Conservation (phyloP, 2,113 vertebrate species). For the Meriones unguiculatus region DNA sequence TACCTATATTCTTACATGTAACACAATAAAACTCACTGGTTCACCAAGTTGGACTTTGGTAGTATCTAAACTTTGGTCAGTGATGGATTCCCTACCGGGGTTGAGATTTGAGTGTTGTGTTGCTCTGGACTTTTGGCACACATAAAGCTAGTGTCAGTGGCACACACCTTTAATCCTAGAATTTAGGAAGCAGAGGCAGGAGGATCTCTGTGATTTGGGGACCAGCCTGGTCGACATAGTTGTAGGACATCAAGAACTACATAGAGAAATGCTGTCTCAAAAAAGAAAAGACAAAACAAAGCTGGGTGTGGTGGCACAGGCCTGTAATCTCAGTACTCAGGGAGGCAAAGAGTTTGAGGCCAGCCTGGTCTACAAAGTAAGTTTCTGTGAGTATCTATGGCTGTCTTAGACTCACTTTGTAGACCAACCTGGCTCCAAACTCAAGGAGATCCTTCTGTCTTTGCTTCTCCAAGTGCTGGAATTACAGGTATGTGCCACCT, state of each 20-base stretch:
- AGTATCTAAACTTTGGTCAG: background rate
- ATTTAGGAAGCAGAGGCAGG: background rate
- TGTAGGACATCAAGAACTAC: background rate
- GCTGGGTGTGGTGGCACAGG: no score
- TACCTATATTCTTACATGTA: no score
- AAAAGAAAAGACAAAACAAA: background rate
- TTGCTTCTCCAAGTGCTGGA: no score
- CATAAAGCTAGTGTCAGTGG: background rate
- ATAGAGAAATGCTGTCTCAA: background rate
- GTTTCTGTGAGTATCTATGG: background rate
- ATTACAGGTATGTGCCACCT: no score
- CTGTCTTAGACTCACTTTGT: background rate
- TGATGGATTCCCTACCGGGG: background rate
- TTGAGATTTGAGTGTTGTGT: background rate
- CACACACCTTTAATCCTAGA: background rate
- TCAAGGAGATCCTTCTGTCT: background rate
- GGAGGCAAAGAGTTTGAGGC: no score
- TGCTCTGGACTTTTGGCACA: background rate
- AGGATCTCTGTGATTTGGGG: background rate
- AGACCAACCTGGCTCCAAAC: background rate
- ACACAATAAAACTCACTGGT: no score
- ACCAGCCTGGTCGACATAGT: background rate
- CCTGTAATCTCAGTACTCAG: no score
- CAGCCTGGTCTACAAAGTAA: no score
- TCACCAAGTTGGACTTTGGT: background rate